Evolutionary conservation across 2,113 vertebrate genomes (phyloP), one percentile per base, ranked within the genome.

Genomic region (Scartelaos histophorus): DNA sequence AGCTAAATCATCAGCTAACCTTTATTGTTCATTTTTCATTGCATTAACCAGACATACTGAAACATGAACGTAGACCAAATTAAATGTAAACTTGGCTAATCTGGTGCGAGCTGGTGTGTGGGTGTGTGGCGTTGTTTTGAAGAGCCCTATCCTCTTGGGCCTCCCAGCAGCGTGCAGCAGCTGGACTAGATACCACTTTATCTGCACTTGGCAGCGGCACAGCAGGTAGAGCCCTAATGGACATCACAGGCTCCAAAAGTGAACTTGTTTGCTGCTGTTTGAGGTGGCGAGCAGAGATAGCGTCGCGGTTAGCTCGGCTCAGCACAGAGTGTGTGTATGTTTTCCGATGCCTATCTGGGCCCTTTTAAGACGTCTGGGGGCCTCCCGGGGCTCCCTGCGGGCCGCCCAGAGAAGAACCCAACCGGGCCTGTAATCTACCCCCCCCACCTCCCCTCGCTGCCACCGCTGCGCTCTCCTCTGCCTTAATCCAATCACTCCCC

Each of bases 401-500:
- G 76, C 86, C 67, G 53, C 66, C 88, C 82, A 80, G 79, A 76
- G 82, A 88, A 81, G 80, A 88, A 79, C 74, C 87, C 87, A 69
- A 82, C 85, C 77, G 84, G 87, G 85, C 81, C 79, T 74, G 88
- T 94, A 92, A 93, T 93, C 93, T 91, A 88, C 91, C 88, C 85
- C 86, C 86, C 79, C 81, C 82, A 83, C 85, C 81, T 85, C 83
- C 86, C 87, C 74, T 82, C 85, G 86, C 84, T 85, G 86, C 91
- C 82, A 85, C 88, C 74, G 85, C 84, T 87, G 85, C 85, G 87
- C 91, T 93, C 90, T 83, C 90, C 80, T 88, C 73, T 75, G 88
- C 76, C 81, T 85, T 92, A 93, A 94, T 93, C 92, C 91, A 92
- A 93, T 92, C 89, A 90, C 76, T 91, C 86, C 86, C 88, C 85